Conservation (phyloP, 2,888 invertebrate species). For the Phyllotreta cruciferae region DNA sequence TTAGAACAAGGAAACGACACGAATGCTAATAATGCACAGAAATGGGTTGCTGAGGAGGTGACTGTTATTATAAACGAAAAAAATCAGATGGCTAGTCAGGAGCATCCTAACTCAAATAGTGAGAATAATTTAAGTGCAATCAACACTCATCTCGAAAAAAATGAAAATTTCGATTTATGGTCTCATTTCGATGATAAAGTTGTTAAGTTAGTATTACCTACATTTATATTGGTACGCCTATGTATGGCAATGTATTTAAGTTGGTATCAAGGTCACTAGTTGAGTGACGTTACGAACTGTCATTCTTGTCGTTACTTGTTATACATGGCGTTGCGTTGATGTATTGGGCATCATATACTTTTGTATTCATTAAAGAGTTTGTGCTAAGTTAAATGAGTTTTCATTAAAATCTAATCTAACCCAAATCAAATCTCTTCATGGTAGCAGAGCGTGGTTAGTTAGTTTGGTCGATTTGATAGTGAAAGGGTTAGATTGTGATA, state of each 20-base stretch:
- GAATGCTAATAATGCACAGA: slow-evolving; percentile 37
- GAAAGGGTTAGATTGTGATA: neutral
- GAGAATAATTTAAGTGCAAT: neutral
- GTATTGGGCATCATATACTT: no score
- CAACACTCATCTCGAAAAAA: neutral
- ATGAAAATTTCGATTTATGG: slow-evolving; percentile 22
- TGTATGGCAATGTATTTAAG: no score
- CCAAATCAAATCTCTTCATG: no score
- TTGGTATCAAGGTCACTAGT: no score
- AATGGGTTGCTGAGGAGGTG: slow-evolving; percentile 32
- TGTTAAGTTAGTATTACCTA: no score
- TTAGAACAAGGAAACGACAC: slow-evolving; percentile 27
- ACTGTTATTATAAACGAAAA: slow-evolving; percentile 18
- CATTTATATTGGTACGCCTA: no score
- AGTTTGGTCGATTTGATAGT: neutral
- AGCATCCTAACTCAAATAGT: neutral
- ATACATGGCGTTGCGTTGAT: no score
- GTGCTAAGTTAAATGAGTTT: no score
- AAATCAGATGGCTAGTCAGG: slow-evolving; percentile 3
- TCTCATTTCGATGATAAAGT: slow-evolving; percentile 33
- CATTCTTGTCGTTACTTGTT: no score
- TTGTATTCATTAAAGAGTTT: no score
- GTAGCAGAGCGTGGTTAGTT: neutral
- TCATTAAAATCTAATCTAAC: no score
- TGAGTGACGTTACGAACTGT: no score